Percentiles rank a stretch among this genome's conserved stretches.
phyloP scores from a whole-genome alignment of 2,797 vertebrate species.

The Clarias fuscus region DNA sequence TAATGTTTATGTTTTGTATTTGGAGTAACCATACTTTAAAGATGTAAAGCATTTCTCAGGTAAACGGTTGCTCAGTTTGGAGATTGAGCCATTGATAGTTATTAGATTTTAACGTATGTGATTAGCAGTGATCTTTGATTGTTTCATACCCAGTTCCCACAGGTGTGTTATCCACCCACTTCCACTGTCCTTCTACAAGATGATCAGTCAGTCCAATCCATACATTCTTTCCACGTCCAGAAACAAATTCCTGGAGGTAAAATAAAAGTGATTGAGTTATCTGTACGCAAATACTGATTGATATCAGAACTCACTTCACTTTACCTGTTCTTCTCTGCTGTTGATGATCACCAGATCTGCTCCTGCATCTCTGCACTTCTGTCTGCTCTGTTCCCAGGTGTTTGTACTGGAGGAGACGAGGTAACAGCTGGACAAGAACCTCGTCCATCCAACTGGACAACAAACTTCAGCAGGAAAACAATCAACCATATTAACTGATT shows the following conservation, averaged over 20 bases:
- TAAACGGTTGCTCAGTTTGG: neutral
- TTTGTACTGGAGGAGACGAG: neutral
- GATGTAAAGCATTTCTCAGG: neutral
- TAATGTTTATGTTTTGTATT: neutral
- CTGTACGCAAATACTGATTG: neutral
- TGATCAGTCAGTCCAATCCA: slow-evolving; percentile 32
- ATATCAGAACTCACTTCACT: neutral
- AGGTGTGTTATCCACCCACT: too few relatives aligned
- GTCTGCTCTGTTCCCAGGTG: slow-evolving; percentile 23
- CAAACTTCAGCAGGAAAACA: neutral
- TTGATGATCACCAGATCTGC: slow-evolving; percentile 48
- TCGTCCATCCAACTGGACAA: slow-evolving; percentile 4
- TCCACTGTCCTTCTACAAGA: too few relatives aligned
- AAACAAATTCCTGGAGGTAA: slow-evolving; percentile 11
- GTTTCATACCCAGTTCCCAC: neutral
- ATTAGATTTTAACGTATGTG: neutral
- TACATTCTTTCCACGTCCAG: neutral
- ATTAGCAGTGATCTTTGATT: neutral
- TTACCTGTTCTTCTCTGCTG: slow-evolving; percentile 44
- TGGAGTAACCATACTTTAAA: neutral
- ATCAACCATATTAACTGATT: neutral
- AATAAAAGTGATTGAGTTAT: neutral
- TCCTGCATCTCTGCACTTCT: slow-evolving; percentile 5
- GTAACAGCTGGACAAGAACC: slow-evolving; percentile 23
- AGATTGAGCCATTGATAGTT: neutral